Base-by-base conservation (phyloP, 2,888 invertebrate genomes). In the Zonitis immaculata region DNA sequence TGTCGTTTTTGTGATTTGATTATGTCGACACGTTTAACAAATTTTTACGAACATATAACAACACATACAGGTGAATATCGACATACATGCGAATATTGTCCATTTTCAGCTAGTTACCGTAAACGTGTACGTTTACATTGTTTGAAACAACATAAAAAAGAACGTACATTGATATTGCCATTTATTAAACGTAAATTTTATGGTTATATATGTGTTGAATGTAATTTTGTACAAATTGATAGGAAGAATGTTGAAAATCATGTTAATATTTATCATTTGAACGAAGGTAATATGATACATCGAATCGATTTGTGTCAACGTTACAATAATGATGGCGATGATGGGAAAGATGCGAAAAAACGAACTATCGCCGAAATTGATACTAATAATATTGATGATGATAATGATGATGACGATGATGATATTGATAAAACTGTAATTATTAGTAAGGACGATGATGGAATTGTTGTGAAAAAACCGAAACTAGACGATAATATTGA, bases 61-160 rank as follows among this genome's bases (percentile, higher is more conserved):
- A 79, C 76, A 44, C 92, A 92, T 56, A 91, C 91, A 0, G 91
- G 91, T 0, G 91, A 92, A 73, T 88, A 84, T 62, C 79, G 85
- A 49, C 84, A 82, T 55, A 71, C 77, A 18, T 91, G 91, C 70
- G 79, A 79, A 1, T 74, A 76, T 44, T 91, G 91, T 61, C 62
- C 72, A 49, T 71, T 63, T 57, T 57, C 57, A 7, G 64, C 69
- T 14, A 62, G 66, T 12, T 67, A 61, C 16, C 53, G 51, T 8
- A 73, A 73, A 55, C 61, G 68, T 5, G 52, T 74, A 20, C 58
- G 66, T 11, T 44, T 53, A 1, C 72, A 73, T 54, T 64, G 68
- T 51, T 47, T 59, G 2, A 59, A 56, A 5, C 32, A 49, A 16
- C 73, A 73, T 52, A 58, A 60, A 28, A 57, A 58, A 26, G 54